Base-by-base conservation (phyloP, 2,888 invertebrate genomes). In the Tanytarsus gracilentus region DNA sequence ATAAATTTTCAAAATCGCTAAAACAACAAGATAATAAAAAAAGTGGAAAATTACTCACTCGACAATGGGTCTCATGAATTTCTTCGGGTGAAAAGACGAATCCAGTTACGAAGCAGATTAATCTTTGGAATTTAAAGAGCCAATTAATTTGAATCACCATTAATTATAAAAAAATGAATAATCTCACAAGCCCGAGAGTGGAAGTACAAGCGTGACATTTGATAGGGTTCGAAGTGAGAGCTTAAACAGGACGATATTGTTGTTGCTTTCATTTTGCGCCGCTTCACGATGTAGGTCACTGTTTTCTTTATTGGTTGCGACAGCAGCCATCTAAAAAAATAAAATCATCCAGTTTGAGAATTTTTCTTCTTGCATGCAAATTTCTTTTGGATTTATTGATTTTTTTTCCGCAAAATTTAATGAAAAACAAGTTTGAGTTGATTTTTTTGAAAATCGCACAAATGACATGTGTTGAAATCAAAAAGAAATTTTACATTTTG, bases 21-120 rank as follows among this genome's bases (percentile, higher is more conserved):
- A n/a, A n/a, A n/a, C n/a, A n/a, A n/a, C n/a, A n/a, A n/a, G n/a
- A n/a, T n/a, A n/a, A n/a, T n/a, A n/a, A n/a, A n/a, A n/a, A n/a
- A n/a, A n/a, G n/a, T n/a, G n/a, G n/a, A n/a, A n/a, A n/a, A n/a
- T n/a, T n/a, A 79, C 86, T 83, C 78, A 95, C 95, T 75, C 85
- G 84, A 80, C 94, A 94, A 76, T 93, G 91, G 66, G 93, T 93
- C 79, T 93, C 93, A 71, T 94, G 94, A 69, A 94, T 89, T 75
- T 93, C 91, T 77, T 93, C 89, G 75, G 85, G 84, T 76, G 92
- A 91, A 76, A 91, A 94, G 72, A 92, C 83, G 72, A 88, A 86
- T 39, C 58, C 58, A n/a, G 58, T 44, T 11, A 58, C 44, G 16
- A 58, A 58, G 29, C 58, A 58, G 14, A 58, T 58, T n/a, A 58